A percentile compares a stretch with the other conserved stretches of the same genome.
These are phyloP conservation scores for Diuraphis noxia DNA, from an alignment of 1,140 invertebrate species.

Conservation along the genomic window DNA sequence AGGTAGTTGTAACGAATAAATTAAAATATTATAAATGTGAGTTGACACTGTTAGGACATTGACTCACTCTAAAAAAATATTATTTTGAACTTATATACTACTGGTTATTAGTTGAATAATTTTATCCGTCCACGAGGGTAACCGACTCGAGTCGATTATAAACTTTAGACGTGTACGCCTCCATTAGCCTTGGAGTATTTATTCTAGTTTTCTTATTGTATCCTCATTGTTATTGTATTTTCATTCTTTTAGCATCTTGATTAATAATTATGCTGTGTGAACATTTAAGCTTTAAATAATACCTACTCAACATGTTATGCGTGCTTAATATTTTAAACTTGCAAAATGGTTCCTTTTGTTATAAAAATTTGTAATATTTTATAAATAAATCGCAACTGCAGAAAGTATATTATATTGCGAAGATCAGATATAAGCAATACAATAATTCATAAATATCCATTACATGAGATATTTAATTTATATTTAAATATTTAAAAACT, in stretches of 20 bases:
- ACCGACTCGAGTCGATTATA: neutral
- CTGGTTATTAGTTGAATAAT: no score
- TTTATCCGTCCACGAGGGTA: neutral
- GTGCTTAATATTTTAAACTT: neutral
- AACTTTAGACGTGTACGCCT: neutral
- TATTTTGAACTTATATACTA: neutral
- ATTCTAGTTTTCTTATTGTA: neutral
- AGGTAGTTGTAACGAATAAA: neutral
- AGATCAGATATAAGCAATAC: neutral
- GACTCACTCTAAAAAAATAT: neutral
- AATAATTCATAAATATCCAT: neutral
- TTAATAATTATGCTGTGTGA: neutral
- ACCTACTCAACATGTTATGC: no score
- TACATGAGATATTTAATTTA: neutral
- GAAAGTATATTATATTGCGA: neutral
- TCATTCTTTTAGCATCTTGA: neutral
- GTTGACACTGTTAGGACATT: no score
- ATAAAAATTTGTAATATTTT: neutral
- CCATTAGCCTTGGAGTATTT: neutral
- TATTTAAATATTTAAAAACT: neutral
- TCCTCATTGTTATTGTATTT: neutral
- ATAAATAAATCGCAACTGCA: neutral
- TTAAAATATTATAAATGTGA: neutral
- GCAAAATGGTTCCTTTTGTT: neutral
- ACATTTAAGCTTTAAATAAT: neutral